Conservation (phyloP, 1,140 invertebrate genomes). For the Drosophila lacertosa region DNA sequence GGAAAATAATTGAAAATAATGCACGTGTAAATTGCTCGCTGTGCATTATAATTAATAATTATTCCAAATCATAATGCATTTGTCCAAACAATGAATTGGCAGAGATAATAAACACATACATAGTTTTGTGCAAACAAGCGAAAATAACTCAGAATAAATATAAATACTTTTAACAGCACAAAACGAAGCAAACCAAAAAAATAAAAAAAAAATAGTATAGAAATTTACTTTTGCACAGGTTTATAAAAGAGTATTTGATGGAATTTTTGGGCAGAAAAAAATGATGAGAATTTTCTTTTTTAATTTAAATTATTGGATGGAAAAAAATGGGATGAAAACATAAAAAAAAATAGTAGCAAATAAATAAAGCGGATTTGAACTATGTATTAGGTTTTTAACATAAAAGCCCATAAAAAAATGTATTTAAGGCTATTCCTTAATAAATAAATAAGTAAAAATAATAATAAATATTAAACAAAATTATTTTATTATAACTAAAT, state of each 20-base stretch:
- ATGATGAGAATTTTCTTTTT: not conserved
- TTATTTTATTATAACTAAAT: too few species aligned
- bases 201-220: not conserved
- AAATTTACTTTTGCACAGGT: too few species aligned
- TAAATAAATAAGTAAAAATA: too few species aligned
- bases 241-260: too few species aligned
- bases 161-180: not conserved
- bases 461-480: too few species aligned
- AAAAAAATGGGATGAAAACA: too few species aligned
- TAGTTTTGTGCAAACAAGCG: conserved; percentile 9
- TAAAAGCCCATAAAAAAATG: too few species aligned
- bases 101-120: conserved; percentile 36
- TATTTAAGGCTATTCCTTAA: too few species aligned
- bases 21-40: conserved; percentile 1
- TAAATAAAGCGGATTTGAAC: too few species aligned
- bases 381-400: too few species aligned
- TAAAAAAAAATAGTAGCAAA: not conserved
- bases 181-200: not conserved
- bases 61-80: conserved; percentile 64
- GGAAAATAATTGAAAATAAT: conserved; percentile 74
- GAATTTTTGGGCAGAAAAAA: too few species aligned
- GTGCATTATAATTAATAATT: conserved; percentile 68
- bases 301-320: too few species aligned
- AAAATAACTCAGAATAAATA: conserved; percentile 16
- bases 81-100: conserved; percentile 37